A percentile compares a stretch with the other conserved stretches of the same genome.
These are phyloP conservation scores for Pseudococcus longispinus DNA, from an alignment of 2,888 invertebrate species.

Conservation along the genomic window DNA sequence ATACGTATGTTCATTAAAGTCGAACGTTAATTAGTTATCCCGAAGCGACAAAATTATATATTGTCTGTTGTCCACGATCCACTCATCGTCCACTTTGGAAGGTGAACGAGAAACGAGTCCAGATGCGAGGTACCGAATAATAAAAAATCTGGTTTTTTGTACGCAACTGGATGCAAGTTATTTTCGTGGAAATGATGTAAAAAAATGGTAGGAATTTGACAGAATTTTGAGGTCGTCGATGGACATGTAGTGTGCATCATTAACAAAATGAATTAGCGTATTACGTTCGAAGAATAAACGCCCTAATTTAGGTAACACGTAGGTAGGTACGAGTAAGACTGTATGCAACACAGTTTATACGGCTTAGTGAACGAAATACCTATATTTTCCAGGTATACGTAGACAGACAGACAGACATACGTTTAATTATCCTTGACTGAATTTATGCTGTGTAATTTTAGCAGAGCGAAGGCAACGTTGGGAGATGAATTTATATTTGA, in stretches of 20 bases:
- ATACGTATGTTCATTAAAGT: background rate
- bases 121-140: background rate
- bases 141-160: background rate
- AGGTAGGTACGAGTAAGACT: background rate
- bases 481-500: background rate
- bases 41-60: background rate
- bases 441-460: slow-evolving; percentile 34
- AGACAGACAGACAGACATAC: background rate
- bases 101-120: background rate
- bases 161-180: background rate
- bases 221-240: background rate
- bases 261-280: background rate
- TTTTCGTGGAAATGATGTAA: background rate
- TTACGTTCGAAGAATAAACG: background rate
- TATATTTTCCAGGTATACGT: background rate
- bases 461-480: background rate
- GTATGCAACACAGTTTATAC: too few relatives aligned
- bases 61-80: background rate
- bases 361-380: background rate
- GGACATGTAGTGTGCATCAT: background rate
- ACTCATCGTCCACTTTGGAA: background rate
- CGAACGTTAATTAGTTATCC: slow-evolving; percentile 1
- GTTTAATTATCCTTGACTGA: slow-evolving; percentile 29
- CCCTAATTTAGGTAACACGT: background rate
- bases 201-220: background rate